Evolutionary conservation across 2,888 invertebrate genomes (phyloP).

Genomic region (Tricholauxania praeusta): DNA sequence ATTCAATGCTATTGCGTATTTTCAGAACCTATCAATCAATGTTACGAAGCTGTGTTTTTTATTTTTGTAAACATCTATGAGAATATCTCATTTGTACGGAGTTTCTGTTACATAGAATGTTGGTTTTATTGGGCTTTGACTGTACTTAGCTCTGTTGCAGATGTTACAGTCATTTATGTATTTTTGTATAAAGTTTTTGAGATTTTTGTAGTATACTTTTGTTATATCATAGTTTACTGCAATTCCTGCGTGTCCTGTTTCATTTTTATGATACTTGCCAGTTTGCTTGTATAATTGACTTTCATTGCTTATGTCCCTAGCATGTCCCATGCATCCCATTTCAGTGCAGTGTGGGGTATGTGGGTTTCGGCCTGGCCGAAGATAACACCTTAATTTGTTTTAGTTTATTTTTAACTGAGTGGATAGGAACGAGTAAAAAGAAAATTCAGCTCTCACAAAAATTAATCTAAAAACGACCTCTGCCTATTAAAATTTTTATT

Average conservation of each 20-base stretch:
- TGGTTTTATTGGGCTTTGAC: slow-evolving; percentile 31
- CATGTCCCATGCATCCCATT: too few species aligned
- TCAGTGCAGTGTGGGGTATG: too few species aligned
- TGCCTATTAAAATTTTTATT: too few species aligned
- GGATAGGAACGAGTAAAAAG: too few species aligned
- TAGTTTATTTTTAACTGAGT: too few species aligned
- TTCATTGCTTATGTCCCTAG: slow-evolving; percentile 39
- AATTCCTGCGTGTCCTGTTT: slow-evolving; percentile 43
- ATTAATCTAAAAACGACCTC: too few species aligned
- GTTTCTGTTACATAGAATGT: slow-evolving; percentile 13
- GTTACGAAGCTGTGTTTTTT: slow-evolving; percentile 6
- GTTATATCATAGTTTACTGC: slow-evolving; percentile 43
- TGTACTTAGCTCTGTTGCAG: slow-evolving; percentile 37
- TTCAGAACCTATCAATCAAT: background rate
- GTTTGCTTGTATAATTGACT: slow-evolving; percentile 42
- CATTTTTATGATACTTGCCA: slow-evolving; percentile 42
- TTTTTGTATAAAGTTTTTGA: slow-evolving; percentile 40
- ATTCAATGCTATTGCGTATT: slow-evolving; percentile 5
- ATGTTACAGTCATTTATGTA: slow-evolving; percentile 42
- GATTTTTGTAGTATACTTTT: slow-evolving; percentile 39
- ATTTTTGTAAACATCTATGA: slow-evolving; percentile 10
- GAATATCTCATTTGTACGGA: background rate
- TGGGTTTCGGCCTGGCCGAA: too few species aligned
- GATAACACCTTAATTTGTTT: too few species aligned
- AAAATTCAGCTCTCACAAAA: too few species aligned